Base-by-base conservation (phyloP, 2,797 vertebrate genomes). In the Thripadectes ignobilis region DNA sequence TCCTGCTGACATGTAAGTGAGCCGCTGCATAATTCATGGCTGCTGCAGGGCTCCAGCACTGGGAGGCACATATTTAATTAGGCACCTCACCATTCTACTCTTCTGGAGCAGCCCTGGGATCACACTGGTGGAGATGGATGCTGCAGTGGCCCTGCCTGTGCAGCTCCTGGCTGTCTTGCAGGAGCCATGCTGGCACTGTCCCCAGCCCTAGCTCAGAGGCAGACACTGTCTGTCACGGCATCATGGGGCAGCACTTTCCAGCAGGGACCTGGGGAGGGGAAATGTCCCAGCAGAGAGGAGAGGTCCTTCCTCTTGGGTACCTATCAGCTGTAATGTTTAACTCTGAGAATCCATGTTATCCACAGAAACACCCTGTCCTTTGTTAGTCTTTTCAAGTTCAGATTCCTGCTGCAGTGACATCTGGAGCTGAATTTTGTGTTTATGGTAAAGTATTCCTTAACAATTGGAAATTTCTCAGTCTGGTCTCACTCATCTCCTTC, bases 1-100 rank as follows among this genome's bases (percentile, higher is more conserved):
- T 96, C 91, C 94, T 67, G 94, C 95, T 96, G 96, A 96, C 95
- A 92, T 52, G 55, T 75, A 83, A 94, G 93, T 52, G 92, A 95
- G 88, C 48, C 3, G 5, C 90, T 95, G 95, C 95, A 96, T 94
- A 96, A 95, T 96, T 94, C 95, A 97, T 95, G 96, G 89, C 55
- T 92, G 93, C 94, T 95, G 88, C 95, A 80, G 95, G 75, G 88
- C 95, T 89, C 81, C 1, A 2, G 93, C 90, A 63, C 32, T 72
- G 84, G 94, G 74, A 95, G 89, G 84, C 75, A 88, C 80, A 43
- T 82, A 86, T 90, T 94, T 90, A 91, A 92, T 94, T 77, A 89
- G 95, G 61, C 88, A 65, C 88, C 72, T 93, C 57, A 45, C 92
- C 32, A 2, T 51, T 59, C 38, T 32, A 12, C 58, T 59, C 36